Conservation (phyloP, 2,113 vertebrate genomes). For the Vidua macroura region DNA sequence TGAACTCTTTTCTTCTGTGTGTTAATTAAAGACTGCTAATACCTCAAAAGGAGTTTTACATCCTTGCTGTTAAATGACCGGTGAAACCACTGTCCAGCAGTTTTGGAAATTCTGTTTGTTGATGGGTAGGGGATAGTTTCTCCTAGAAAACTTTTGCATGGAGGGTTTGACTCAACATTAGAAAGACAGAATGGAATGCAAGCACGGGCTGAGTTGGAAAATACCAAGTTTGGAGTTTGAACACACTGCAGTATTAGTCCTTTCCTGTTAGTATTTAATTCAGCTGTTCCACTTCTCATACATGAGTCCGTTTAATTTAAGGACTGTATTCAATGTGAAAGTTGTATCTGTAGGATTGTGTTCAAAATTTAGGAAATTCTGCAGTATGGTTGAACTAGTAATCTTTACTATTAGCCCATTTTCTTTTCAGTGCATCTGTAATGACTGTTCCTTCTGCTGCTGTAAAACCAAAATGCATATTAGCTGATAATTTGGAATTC, state of each 20-base stretch:
- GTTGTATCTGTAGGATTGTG: neutral
- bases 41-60: neutral
- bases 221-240: neutral
- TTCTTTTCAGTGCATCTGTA: neutral
- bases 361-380: neutral
- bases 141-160: neutral
- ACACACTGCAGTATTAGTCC: neutral
- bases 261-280: neutral
- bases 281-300: neutral
- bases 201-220: neutral
- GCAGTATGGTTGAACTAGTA: neutral
- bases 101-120: neutral
- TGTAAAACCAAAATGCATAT: neutral
- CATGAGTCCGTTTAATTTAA: neutral
- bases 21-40: neutral
- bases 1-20: neutral
- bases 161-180: neutral
- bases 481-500: constrained; percentile 25
- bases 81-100: neutral
- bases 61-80: neutral
- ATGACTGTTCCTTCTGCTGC: neutral
- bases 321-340: neutral
- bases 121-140: neutral
- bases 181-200: neutral
- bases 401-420: constrained; percentile 5